Percentiles rank a stretch among this genome's conserved stretches.
phyloP scores from a whole-genome alignment of 2,113 vertebrate species.

The Barnardius zonarius region DNA sequence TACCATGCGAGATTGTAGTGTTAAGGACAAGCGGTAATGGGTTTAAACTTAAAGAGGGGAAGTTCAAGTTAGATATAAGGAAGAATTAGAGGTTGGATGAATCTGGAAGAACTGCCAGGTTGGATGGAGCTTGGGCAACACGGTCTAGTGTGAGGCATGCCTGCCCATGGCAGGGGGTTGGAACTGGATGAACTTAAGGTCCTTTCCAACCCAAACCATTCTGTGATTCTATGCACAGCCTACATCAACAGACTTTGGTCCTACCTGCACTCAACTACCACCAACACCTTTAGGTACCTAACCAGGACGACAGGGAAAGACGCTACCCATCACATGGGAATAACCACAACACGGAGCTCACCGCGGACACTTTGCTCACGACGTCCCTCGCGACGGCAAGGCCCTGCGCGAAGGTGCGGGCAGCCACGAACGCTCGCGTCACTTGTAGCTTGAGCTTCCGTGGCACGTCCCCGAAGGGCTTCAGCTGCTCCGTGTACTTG shows the following conservation, averaged over 20 bases:
- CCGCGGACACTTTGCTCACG: constrained; percentile 87
- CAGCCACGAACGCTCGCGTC: constrained; percentile 87
- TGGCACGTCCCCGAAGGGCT: constrained; percentile 94
- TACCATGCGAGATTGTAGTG: rapidly evolving
- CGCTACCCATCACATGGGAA: rapidly evolving
- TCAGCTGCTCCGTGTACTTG: constrained; percentile 91
- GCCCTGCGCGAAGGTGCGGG: constrained; percentile 90
- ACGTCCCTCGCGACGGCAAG: constrained; percentile 85
- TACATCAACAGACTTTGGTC: rapidly evolving
- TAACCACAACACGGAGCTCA: constrained; percentile 36
- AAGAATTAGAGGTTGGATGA: background rate
- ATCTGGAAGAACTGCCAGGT: background rate
- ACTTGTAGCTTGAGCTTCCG: constrained; percentile 94
- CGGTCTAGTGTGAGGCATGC: background rate
- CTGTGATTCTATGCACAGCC: background rate
- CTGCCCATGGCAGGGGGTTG: background rate
- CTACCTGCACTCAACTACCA: background rate
- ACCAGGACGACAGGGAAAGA: background rate
- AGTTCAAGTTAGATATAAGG: background rate
- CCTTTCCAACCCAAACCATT: background rate
- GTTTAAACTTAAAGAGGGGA: background rate
- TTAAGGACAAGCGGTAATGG: background rate
- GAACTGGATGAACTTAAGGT: background rate
- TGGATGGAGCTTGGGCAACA: background rate
- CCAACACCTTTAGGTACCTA: rapidly evolving